Percentiles rank a stretch among this genome's conserved stretches.
Conservation (phyloP, 1,140 invertebrate genomes). For the Heterodera schachtii region DNA sequence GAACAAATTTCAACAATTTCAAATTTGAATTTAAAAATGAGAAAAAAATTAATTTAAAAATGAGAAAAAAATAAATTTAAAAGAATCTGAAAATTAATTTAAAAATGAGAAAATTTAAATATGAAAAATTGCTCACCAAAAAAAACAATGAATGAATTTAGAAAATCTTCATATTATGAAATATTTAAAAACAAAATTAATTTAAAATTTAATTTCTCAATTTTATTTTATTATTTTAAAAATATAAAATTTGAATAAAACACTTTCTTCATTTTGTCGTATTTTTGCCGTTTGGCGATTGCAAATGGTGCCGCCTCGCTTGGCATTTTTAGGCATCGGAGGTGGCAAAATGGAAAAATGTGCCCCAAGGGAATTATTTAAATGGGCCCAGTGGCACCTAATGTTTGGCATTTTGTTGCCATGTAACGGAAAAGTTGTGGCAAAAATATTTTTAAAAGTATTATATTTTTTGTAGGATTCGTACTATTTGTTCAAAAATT, state of each 20-base stretch:
- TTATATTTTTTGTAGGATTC: not conserved
- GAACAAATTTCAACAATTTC: no score
- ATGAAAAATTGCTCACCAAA: no score
- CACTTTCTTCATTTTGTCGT: not conserved
- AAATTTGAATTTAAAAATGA: no score
- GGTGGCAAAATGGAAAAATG: not conserved
- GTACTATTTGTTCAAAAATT: no score
- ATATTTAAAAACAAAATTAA: not conserved
- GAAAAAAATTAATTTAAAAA: no score
- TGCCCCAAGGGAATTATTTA: constrained; percentile 5
- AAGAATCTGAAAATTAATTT: no score
- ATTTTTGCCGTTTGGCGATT: not conserved
- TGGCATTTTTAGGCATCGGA: not conserved
- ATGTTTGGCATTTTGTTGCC: constrained; percentile 1
- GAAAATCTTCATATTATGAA: no score
- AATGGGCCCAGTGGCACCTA: not conserved
- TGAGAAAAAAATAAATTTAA: no score
- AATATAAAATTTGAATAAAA: no score
- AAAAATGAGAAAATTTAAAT: no score
- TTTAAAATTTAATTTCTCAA: not conserved
- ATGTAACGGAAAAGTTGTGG: not conserved
- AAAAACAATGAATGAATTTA: no score
- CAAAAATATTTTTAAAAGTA: not conserved
- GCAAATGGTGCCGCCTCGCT: not conserved
- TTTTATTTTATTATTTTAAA: no score